Evolutionary conservation across 2,797 vertebrate species (phyloP).

Genomic region (Myripristis jacobus): DNA sequence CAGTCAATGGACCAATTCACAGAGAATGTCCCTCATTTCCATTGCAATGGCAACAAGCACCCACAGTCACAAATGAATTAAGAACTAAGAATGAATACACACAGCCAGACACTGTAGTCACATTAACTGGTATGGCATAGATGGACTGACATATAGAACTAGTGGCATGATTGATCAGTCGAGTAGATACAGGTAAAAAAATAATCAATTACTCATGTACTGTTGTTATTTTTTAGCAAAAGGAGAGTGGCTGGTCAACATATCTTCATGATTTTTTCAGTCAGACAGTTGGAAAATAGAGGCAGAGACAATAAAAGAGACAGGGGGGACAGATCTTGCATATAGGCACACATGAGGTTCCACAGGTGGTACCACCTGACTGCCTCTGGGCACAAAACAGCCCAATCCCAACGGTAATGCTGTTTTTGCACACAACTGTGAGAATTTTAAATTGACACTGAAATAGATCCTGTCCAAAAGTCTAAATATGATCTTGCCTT

Average conservation of each 20-base stretch:
- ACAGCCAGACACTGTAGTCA: slow-evolving; percentile 12
- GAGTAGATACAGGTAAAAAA: neutral
- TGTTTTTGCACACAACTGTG: neutral
- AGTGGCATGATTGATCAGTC: neutral
- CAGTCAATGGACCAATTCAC: slow-evolving; percentile 72
- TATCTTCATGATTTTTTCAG: too few relatives aligned
- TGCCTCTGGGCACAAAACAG: slow-evolving; percentile 15
- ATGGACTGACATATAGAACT: neutral
- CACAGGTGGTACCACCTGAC: slow-evolving; percentile 29
- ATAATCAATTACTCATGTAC: too few relatives aligned
- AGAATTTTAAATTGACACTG: slow-evolving; percentile 11
- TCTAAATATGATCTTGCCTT: slow-evolving; percentile 41
- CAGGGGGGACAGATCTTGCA: neutral
- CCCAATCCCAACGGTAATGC: slow-evolving; percentile 32
- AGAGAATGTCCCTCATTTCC: slow-evolving; percentile 60
- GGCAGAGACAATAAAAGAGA: too few relatives aligned
- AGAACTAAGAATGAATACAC: slow-evolving; percentile 35
- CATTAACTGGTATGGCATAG: slow-evolving; percentile 1
- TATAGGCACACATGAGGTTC: slow-evolving; percentile 4
- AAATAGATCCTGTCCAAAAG: slow-evolving; percentile 7
- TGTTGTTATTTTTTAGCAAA: too few relatives aligned
- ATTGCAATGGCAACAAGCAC: slow-evolving; percentile 59
- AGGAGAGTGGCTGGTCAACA: too few relatives aligned
- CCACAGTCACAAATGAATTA: slow-evolving; percentile 49
- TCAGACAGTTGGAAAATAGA: neutral